Base-by-base conservation (phyloP, 2,797 vertebrate genomes). In the Takifugu rubripes region DNA sequence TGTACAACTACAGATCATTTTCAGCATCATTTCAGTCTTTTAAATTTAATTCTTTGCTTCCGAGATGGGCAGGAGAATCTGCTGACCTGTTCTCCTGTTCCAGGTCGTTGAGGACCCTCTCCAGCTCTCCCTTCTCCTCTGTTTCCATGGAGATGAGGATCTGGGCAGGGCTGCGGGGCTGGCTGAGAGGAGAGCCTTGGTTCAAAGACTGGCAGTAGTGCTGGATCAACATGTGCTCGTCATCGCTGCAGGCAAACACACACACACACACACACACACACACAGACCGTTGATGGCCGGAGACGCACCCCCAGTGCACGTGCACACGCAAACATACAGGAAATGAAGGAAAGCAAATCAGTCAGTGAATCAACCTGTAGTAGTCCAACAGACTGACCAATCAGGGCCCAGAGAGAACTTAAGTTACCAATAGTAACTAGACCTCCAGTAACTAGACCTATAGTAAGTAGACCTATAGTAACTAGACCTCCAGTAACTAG, bases 151-250 rank as follows among this genome's bases (percentile, higher is more conserved):
- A 96, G 91, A 99, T 96, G 74, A 99, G 93, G 88, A 99, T 99
- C 92, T 99, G 97, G 86, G 97, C 95, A 66, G 97, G 97, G 89
- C 97, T 99, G 78, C 94, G 93, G 49, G 97, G 97, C 86, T 98
- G 97, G 90, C 96, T 99, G 87, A 97, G 92, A 52, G 97, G 96
- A 77, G 97, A 99, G 88, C 96, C 95, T 88, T 98, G 96, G 92
- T 96, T 99, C 90, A 99, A 93, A 89, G 96, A 99, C 93, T 99
- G 97, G 93, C 97, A 99, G 96, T 99, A 99, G 92, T 99, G 97
- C 92, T 99, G 97, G 92, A 99, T 99, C 94, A 99, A 92, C 92
- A 99, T 94, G 92, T 99, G 97, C 81, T 98, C 97, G 83, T 99
- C 97, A 90, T 99, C 97, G n/a, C 97, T 99, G 91, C 68, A 89